Percentiles rank a stretch among this genome's conserved stretches.
Evolutionary conservation across 2,888 invertebrate species (phyloP).

Genomic region (Brachyptera putata): DNA sequence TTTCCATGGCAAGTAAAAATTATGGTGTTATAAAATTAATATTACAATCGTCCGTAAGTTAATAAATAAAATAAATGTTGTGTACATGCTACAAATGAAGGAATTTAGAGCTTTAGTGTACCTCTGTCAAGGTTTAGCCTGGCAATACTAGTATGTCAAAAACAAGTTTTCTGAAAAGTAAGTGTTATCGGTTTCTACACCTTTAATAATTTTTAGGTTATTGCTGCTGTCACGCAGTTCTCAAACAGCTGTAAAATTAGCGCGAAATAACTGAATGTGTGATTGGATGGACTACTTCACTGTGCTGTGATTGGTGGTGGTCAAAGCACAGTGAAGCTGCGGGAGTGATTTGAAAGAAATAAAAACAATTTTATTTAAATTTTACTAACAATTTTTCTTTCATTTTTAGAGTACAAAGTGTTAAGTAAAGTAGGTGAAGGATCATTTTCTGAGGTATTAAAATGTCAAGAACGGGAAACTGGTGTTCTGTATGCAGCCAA

Average conservation of each 20-base stretch:
- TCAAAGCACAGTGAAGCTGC: neutral
- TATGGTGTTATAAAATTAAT: neutral
- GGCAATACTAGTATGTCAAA: conserved; percentile 3
- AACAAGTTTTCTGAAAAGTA: conserved; percentile 7
- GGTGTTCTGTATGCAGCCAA: conserved; percentile 58
- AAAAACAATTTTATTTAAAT: neutral
- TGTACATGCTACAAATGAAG: too few species aligned
- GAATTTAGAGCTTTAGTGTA: too few species aligned
- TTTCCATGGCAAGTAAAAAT: conserved; percentile 1
- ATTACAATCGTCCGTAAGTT: too few species aligned
- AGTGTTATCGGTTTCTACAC: too few species aligned
- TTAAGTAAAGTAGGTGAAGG: conserved; percentile 65
- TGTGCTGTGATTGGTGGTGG: neutral
- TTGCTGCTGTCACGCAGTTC: too few species aligned
- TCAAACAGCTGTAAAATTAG: neutral
- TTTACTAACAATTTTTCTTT: too few species aligned
- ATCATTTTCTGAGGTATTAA: conserved; percentile 64
- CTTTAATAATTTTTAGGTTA: too few species aligned
- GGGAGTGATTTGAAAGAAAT: neutral
- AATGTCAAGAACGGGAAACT: conserved; percentile 56
- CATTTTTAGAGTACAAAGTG: conserved; percentile 55
- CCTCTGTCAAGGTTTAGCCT: too few species aligned
- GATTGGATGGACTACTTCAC: too few species aligned
- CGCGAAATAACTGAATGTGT: neutral
- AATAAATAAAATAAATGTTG: too few species aligned